Conservation (phyloP, 2,113 vertebrate genomes). For the Hypocryptadius cinnamomeus region DNA sequence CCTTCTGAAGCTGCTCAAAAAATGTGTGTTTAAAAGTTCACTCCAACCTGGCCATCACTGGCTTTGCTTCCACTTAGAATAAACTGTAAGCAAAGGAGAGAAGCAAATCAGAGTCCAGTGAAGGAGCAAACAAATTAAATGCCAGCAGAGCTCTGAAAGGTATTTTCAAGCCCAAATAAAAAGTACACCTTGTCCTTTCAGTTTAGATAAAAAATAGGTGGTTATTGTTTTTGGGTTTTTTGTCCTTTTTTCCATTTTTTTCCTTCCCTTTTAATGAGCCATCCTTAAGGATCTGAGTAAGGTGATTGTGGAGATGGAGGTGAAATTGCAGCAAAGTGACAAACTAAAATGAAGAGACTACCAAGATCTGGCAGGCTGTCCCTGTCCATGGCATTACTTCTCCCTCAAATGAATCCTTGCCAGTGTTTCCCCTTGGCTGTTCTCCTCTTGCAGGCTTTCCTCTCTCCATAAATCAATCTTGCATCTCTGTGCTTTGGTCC, state of each 20-base stretch:
- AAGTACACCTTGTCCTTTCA: neutral
- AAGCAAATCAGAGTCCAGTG: neutral
- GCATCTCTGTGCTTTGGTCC: neutral
- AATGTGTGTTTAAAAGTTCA: conserved; percentile 9
- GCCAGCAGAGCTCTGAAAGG: neutral
- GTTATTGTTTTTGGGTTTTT: neutral
- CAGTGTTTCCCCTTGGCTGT: neutral
- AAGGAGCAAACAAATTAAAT: conserved; percentile 34
- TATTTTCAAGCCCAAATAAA: neutral
- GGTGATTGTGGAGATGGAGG: neutral
- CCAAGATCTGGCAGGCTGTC: neutral
- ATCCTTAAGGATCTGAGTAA: neutral
- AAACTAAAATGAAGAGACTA: neutral
- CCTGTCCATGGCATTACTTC: neutral
- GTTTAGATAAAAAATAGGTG: neutral
- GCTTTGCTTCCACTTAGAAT: neutral
- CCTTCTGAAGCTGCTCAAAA: neutral
- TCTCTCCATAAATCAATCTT: neutral
- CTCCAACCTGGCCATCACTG: neutral
- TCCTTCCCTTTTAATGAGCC: neutral
- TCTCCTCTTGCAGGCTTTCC: neutral
- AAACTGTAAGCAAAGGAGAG: neutral
- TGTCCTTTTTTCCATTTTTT: neutral
- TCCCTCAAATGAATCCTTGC: neutral
- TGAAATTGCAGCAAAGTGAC: neutral